Base-by-base conservation (phyloP, 2,888 invertebrate genomes). In the Drosophila melanosoma region DNA sequence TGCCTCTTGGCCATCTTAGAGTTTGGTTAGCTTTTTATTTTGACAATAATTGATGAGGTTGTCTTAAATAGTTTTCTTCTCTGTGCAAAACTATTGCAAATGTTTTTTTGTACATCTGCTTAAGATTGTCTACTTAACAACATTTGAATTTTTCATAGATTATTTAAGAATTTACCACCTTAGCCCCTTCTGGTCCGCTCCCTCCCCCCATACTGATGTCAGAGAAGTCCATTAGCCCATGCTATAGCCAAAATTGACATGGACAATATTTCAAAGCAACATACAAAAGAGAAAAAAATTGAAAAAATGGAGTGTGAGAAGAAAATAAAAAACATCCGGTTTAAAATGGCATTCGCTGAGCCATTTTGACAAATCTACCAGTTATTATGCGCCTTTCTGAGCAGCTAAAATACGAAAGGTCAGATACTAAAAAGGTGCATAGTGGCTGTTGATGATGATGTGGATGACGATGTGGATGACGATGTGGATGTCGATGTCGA, bases 351-450 rank as follows among this genome's bases (percentile, higher is more conserved):
- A 74, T 72, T 61, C 74, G 74, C 76, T 59, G 70, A 78, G 78
- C 60, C 74, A 82, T 84, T 89, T 84, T 90, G 89, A 81, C 87
- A 87, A 90, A 87, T 89, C 85, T 89, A 74, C 58, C 77, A 68
- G 78, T 79, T 84, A 82, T 84, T 82, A 79, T 83, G 83, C 83
- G 81, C 79, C 69, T 60, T 76, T 84, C 76, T 77, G 75, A 64
- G 66, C 77, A 64, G 54, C 36, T 40, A 20, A 57, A 29, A 15
- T 42, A 32, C 59, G 26, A 64, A 71, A 66, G 67, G 74, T 83
- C 79, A 82, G 66, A 75, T 54, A 53, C 64, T 65, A 69, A 56
- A 78, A 81, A 71, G 83, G 69, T 88, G 83, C 87, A 88, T 83
- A 85, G 85, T 86, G 86, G 81, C 75, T 76, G 82, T 78, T 73